Base-by-base conservation (phyloP, 2,888 invertebrate species). In the Cerastis leucographa region DNA sequence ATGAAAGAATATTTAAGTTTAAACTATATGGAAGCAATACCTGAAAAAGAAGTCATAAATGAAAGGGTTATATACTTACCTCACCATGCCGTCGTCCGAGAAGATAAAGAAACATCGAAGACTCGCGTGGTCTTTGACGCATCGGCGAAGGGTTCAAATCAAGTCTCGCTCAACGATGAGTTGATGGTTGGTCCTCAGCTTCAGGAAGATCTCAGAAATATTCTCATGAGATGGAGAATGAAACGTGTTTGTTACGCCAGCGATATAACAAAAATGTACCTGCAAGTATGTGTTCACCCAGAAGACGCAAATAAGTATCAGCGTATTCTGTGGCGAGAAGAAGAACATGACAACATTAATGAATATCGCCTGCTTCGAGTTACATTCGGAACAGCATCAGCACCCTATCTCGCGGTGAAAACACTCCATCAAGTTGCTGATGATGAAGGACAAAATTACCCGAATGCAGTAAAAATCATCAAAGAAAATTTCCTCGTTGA, bases 221-320 rank as follows among this genome's bases (percentile, higher is more conserved):
- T 64, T 42, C 42, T 64, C n/a, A 64, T 61, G 61, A 61, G 61
- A 61, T 61, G 61, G 61, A 61, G 61, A 61, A 61, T 61, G 35
- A 61, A 61, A 61, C 35, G 61, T 19, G 29, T 61, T 35, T 35
- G 61, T 35, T 61, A 61, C 19, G 19, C 29, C 19, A 61, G 61
- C 19, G 35, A 61, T 61, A 61, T 29, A 29, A 61, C 59, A 19
- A 61, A 61, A 1, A 78, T 93, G 79, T 61, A 61, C 29, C 29
- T 61, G 17, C 59, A 29, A 29, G 17, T 61, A 29, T 61, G 59
- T 61, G 59, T 61, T 25, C 3, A 56, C 56, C 25, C 56, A 25
- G 56, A 56, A 56, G 56, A 54, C 49, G 19, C 49, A 4, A 49
- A 49, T 49, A 17, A 49, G 49, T 49, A 19, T 49, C 49, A 49